phyloP scores from a whole-genome alignment of 1,140 invertebrate genomes.

The Conus betulinus region DNA sequence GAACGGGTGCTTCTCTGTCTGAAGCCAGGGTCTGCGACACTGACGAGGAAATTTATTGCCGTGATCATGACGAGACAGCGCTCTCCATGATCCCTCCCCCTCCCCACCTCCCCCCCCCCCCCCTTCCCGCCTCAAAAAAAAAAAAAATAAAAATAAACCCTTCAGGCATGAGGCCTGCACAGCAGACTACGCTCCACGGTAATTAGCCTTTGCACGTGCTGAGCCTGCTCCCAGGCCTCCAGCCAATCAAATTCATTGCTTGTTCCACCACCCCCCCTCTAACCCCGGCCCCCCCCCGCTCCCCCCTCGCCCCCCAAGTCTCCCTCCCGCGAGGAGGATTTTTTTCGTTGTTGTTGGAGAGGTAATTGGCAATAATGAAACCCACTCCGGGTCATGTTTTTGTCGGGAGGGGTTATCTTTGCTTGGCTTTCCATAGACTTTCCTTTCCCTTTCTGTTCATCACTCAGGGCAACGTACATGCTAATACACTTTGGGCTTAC shows the following conservation, averaged over 20 bases:
- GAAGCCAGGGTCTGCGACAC: no score
- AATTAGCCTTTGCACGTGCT: constrained; percentile 3
- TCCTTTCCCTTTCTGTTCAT: no score
- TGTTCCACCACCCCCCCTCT: background rate
- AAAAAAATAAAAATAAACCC: no score
- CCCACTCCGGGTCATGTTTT: background rate
- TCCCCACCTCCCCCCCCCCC: no score
- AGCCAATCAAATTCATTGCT: constrained; percentile 10
- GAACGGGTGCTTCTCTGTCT: no score
- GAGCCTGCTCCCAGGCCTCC: background rate
- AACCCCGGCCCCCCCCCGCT: no score
- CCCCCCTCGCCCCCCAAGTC: background rate
- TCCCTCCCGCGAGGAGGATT: background rate
- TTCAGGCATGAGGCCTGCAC: background rate
- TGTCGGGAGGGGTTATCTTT: background rate
- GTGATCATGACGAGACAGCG: constrained; percentile 10
- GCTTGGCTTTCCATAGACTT: no score
- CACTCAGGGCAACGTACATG: no score
- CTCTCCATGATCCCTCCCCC: background rate
- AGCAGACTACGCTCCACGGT: background rate
- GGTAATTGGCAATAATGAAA: constrained; percentile 19
- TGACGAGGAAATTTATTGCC: background rate
- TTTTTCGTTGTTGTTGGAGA: background rate
- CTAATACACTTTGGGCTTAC: no score
- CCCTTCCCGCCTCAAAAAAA: no score